Base-by-base conservation (phyloP, 2,888 invertebrate species). In the Cephus rjabovi region DNA sequence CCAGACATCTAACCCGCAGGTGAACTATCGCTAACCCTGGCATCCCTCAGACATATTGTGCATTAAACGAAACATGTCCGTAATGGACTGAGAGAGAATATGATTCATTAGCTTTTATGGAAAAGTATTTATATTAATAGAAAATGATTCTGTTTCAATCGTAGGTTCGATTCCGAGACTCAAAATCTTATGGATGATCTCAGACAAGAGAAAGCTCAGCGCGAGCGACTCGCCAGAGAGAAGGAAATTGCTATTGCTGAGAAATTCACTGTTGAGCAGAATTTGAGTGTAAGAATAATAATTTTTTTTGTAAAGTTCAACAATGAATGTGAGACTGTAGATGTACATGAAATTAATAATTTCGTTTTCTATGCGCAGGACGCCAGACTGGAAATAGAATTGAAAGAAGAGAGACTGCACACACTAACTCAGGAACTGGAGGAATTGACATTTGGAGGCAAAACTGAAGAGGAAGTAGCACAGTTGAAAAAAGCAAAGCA, bases 401-500 rank as follows among this genome's bases (percentile, higher is more conserved):
- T 97, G 88, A 97, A 97, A 91, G 96, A 97, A 86, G 98, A 98
- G 92, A 96, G 97, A 89, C 92, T 97, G 79, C 92, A 94, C 76
- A 94, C 96, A 12, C 93, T 98, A 77, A 95, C 95, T 81, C 94
- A 96, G 76, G 98, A 98, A 91, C 92, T 98, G 79, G 97, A 97
- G 86, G 98, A 98, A 89, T 92, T 98, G 79, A 96, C 96, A 1
- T 95, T 95, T 90, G 94, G 95, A 79, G 95, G 95, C 15, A 95
- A 96, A 81, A 97, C 96, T 0, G 97, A 97, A 78, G 97, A 97
- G 90, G 98, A 98, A 92, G 94, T 97, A 70, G 95, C 96, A 11
- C 94, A 95, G 76, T 93, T 98, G 85, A 95, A 97, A 81, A 95
- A 97, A 86, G 94, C 95, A 33, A 97, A 97, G 90, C 95, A 97